phyloP scores from a whole-genome alignment of 2,113 vertebrate species.

The Panthera tigris region DNA sequence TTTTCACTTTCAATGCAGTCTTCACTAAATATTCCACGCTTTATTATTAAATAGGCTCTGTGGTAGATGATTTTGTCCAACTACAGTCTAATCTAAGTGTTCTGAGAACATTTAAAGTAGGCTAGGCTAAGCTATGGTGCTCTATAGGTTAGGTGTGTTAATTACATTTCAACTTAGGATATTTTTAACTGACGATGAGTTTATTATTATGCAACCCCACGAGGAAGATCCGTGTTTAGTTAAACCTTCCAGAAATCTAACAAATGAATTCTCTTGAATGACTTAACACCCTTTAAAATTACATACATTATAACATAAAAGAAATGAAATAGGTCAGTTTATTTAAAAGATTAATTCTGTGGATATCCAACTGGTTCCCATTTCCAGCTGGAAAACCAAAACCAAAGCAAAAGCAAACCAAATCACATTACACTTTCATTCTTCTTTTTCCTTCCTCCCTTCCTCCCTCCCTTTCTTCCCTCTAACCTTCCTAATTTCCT shows the following conservation, averaged over 20 bases:
- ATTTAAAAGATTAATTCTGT: not conserved
- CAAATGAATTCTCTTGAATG: not conserved
- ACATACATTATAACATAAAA: not conserved
- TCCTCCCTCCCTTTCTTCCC: not conserved
- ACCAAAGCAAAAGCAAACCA: not conserved
- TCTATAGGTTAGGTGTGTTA: not conserved
- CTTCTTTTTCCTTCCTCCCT: not conserved
- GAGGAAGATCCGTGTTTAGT: not conserved
- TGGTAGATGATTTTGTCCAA: not conserved
- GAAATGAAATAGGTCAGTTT: not conserved
- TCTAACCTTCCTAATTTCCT: too few relatives aligned
- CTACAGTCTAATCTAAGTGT: not conserved
- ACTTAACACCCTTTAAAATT: not conserved
- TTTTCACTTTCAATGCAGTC: not conserved
- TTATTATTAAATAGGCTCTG: not conserved
- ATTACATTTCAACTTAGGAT: not conserved
- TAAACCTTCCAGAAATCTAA: not conserved
- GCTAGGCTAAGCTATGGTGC: not conserved
- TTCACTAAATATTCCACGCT: not conserved
- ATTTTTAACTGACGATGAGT: not conserved
- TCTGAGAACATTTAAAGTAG: not conserved
- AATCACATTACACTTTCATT: not conserved
- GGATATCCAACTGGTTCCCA: not conserved
- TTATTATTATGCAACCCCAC: not conserved
- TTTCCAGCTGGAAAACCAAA: not conserved